Evolutionary conservation across 2,113 vertebrate genomes (phyloP).

Genomic region (Stercorarius parasiticus): DNA sequence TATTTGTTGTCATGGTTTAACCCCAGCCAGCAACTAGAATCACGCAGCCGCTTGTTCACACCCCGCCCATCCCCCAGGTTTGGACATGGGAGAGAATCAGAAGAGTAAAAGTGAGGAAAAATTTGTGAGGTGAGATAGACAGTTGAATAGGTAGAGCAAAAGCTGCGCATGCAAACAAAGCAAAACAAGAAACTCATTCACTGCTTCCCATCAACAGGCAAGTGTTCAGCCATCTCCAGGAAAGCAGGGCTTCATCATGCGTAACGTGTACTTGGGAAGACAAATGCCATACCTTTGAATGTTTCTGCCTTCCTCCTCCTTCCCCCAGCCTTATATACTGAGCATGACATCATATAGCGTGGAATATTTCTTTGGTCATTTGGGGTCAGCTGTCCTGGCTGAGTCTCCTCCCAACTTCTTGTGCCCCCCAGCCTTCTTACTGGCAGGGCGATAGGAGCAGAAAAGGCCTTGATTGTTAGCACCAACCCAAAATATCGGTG

Average conservation of each 20-base stretch:
- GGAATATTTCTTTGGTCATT: background rate
- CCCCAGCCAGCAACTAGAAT: background rate
- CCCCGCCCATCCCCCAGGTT: background rate
- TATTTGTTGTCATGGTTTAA: background rate
- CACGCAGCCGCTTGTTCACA: background rate
- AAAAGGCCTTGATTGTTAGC: background rate
- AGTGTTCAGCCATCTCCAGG: background rate
- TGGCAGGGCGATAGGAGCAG: background rate
- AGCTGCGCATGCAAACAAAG: background rate
- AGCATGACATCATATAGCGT: background rate
- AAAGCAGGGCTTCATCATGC: background rate
- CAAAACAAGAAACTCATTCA: background rate
- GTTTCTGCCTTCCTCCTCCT: background rate
- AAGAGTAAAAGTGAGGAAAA: background rate
- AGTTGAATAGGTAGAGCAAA: background rate
- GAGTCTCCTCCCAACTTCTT: background rate
- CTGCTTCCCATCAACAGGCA: background rate
- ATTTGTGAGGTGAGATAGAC: background rate
- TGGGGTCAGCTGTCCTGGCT: background rate
- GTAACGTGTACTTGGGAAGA: background rate
- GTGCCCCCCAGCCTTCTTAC: background rate
- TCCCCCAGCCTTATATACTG: background rate
- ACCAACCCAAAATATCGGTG: background rate
- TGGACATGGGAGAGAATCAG: background rate
- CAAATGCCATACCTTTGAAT: background rate